A percentile compares a stretch with the other conserved stretches of the same genome.
phyloP scores from a whole-genome alignment of 1,140 invertebrate species.

The Drosophila ficusphila region DNA sequence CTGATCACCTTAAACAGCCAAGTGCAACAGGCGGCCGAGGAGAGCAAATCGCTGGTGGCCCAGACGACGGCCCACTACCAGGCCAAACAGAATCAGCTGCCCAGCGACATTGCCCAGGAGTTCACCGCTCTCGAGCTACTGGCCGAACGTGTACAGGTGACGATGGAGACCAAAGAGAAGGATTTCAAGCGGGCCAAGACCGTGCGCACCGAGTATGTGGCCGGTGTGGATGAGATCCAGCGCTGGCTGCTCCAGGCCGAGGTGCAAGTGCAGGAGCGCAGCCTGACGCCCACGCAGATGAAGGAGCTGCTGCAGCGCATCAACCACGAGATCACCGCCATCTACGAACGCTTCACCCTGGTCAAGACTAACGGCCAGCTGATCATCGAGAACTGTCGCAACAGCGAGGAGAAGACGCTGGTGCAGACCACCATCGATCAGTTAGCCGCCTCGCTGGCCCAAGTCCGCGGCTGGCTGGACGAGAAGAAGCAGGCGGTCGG shows the following conservation, averaged over 20 bases:
- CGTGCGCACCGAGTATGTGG: slow-evolving; percentile 90
- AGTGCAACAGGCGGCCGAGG: slow-evolving; percentile 86
- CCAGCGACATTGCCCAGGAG: slow-evolving; percentile 90
- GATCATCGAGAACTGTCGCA: slow-evolving; percentile 91
- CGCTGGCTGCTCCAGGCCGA: slow-evolving; percentile 93
- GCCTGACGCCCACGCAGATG: slow-evolving; percentile 90
- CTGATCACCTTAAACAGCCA: slow-evolving; percentile 84
- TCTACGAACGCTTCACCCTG: slow-evolving; percentile 91
- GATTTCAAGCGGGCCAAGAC: slow-evolving; percentile 94
- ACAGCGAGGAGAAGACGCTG: slow-evolving; percentile 90
- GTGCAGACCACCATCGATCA: slow-evolving; percentile 90
- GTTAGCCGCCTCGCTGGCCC: slow-evolving; percentile 89
- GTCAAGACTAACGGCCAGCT: slow-evolving; percentile 90
- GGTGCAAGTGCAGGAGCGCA: slow-evolving; percentile 91
- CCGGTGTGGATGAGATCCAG: slow-evolving; percentile 92
- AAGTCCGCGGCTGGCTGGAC: slow-evolving; percentile 91
- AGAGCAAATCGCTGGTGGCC: slow-evolving; percentile 87
- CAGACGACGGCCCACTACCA: slow-evolving; percentile 89
- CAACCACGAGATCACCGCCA: slow-evolving; percentile 89
- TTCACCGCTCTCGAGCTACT: slow-evolving; percentile 91
- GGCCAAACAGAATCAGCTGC: slow-evolving; percentile 88
- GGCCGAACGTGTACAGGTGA: slow-evolving; percentile 90
- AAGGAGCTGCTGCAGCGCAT: slow-evolving; percentile 91
- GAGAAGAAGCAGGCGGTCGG: slow-evolving; percentile 93
- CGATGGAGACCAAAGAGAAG: slow-evolving; percentile 94